These are phyloP conservation scores for Nymphalis polychloros DNA, from an alignment of 2,888 invertebrate species.

Conservation along the genomic window DNA sequence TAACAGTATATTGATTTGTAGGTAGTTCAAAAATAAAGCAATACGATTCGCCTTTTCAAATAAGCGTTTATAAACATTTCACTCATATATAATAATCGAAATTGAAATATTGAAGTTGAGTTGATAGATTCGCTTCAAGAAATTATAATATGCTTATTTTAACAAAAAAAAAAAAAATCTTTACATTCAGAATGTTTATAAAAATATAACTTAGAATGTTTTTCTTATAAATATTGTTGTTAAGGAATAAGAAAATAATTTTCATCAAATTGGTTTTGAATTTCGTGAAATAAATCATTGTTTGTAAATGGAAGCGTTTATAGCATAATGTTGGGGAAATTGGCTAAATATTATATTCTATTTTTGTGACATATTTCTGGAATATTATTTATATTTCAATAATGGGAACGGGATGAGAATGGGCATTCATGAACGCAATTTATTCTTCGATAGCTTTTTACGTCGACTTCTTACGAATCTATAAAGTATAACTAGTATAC, in stretches of 20 bases:
- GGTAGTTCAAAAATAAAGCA: too few species aligned
- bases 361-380: background rate
- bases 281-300: background rate
- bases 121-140: background rate
- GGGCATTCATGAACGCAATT: background rate
- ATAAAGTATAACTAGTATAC: too few species aligned
- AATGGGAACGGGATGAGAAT: background rate
- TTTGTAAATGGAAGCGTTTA: background rate
- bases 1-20: too few species aligned
- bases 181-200: too few species aligned
- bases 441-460: background rate
- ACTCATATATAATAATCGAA: too few species aligned
- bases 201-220: too few species aligned
- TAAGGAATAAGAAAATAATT: background rate
- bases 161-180: background rate
- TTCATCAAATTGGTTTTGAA: background rate
- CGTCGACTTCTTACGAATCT: too few species aligned
- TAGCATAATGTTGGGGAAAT: background rate
- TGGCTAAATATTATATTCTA: constrained; percentile 4
- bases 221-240: background rate
- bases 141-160: background rate
- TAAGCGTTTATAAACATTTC: too few species aligned
- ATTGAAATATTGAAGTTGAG: too few species aligned
- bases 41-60: too few species aligned
- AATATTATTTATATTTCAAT: constrained; percentile 3